phyloP scores from a whole-genome alignment of 92 coral and sea anemone genomes.

The Epizoanthus fatuus region DNA sequence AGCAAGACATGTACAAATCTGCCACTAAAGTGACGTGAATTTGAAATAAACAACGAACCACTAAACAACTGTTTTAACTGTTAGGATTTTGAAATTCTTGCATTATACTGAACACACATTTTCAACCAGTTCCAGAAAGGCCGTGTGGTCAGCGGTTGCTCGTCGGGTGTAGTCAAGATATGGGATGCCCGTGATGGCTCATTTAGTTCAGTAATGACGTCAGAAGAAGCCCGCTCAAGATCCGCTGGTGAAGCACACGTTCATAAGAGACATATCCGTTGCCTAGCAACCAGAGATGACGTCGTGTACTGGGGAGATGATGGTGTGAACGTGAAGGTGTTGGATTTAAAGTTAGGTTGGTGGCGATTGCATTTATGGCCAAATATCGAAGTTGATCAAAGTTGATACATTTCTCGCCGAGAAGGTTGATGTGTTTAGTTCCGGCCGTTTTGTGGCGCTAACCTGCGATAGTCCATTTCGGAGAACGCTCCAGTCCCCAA shows the following conservation, averaged over 20 bases:
- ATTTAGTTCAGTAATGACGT: conserved; percentile 76
- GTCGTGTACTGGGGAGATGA: conserved; percentile 98
- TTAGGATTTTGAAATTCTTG: background rate
- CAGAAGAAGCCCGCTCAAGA: conserved; percentile 62
- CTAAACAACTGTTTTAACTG: background rate
- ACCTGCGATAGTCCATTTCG: too few species aligned
- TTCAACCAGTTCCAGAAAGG: conserved; percentile 50
- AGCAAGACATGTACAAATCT: too few species aligned
- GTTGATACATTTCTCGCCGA: too few species aligned
- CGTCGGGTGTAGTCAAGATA: conserved; percentile 90
- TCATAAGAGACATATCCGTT: conserved; percentile 85
- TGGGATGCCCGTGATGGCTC: conserved; percentile 98
- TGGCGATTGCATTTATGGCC: background rate
- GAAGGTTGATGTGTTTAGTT: too few species aligned
- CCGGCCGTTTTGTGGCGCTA: too few species aligned
- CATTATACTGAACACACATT: background rate
- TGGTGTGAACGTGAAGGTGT: conserved; percentile 93
- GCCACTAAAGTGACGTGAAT: too few species aligned
- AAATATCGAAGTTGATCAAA: too few species aligned
- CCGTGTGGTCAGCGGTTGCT: conserved; percentile 91
- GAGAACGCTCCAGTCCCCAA: too few species aligned
- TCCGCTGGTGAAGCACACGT: conserved; percentile 49
- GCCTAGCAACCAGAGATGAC: conserved; percentile 90
- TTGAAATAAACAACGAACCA: background rate
- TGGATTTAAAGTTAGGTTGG: conserved; percentile 91